Evolutionary conservation across 2,888 invertebrate species (phyloP).

Genomic region (Megaustenia siamemsis): DNA sequence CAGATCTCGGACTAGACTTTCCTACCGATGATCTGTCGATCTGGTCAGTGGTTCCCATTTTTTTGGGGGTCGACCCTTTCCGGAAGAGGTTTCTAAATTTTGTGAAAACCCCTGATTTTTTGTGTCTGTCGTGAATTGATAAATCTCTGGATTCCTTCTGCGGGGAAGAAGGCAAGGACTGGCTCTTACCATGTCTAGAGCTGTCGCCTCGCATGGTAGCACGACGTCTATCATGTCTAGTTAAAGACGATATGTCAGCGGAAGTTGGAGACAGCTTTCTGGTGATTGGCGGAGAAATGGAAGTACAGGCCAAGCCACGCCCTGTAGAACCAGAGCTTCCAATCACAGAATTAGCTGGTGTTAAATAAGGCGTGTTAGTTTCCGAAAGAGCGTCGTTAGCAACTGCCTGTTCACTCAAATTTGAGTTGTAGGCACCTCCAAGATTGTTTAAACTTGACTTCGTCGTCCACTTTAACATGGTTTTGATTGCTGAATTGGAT

Average conservation of each 20-base stretch:
- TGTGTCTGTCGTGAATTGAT: background rate
- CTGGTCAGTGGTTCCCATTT: background rate
- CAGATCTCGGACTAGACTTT: background rate
- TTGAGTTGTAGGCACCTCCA: background rate
- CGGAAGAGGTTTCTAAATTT: slow-evolving; percentile 44
- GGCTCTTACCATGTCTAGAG: background rate
- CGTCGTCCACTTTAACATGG: slow-evolving; percentile 45
- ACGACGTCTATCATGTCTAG: too few species aligned
- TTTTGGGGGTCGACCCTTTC: background rate
- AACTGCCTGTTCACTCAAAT: background rate
- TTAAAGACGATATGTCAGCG: background rate
- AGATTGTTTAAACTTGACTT: background rate
- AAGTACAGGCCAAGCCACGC: background rate
- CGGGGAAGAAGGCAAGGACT: slow-evolving; percentile 30
- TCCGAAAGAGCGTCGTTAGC: background rate
- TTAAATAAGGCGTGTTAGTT: background rate
- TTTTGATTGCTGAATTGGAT: background rate
- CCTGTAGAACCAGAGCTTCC: too few species aligned
- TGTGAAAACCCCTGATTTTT: slow-evolving; percentile 20
- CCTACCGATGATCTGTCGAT: too few species aligned
- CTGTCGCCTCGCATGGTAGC: background rate
- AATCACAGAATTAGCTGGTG: background rate
- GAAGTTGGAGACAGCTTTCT: background rate
- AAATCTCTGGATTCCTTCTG: background rate
- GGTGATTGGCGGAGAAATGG: background rate